Evolutionary conservation across 30 jellyfish, hydroid and myxozoan species (phyloP), one percentile per base, ranked within the genome.

Genomic region (Morbakka virulenta): DNA sequence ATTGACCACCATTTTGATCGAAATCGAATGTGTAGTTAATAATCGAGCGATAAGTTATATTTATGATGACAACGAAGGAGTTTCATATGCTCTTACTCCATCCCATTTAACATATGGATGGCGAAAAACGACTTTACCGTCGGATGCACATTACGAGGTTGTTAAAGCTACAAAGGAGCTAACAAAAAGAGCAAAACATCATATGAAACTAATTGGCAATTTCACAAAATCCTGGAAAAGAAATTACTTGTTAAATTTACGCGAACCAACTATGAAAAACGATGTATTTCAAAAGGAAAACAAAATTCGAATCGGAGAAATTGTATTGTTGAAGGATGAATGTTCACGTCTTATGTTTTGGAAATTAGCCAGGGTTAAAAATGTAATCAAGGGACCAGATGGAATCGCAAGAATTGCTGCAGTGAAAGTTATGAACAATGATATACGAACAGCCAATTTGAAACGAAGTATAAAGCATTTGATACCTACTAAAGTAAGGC

Each of bases 21-120:
- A 76, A 62, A 78, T 76, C n/a, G 87, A 76, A 62, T 11, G 77
- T 14, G 34, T 52, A 23, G 48, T 76, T 33, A 76, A 76, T 35
- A 31, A 57, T 12, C 34, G 87, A 30, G 78, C 87, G 23, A 61
- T 61, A 13, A 76, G 50, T 4, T 76, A 76, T 61, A 53, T 62
- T 25, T 61, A 61, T 47, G 87, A 76, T 34, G 87, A 76, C 48
- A 57, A 4, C 3, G 78, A 76, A 1, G 80, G 87, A 4, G 62
- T 76, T 12, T 76, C 87, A 33, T 32, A 62, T 33, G 78, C 80
- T 25, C 35, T 62, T 0, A 61, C 52, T 23, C 87, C 87, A 64
- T 61, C 87, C 9, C 9, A 76, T 23, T 62, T 76, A 0, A 76
- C 64, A 4, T 53, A 76, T 62, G 87, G 87, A 13, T 41, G 71